Evolutionary conservation across 2,797 vertebrate genomes (phyloP).

Genomic region (Mallotus villosus): DNA sequence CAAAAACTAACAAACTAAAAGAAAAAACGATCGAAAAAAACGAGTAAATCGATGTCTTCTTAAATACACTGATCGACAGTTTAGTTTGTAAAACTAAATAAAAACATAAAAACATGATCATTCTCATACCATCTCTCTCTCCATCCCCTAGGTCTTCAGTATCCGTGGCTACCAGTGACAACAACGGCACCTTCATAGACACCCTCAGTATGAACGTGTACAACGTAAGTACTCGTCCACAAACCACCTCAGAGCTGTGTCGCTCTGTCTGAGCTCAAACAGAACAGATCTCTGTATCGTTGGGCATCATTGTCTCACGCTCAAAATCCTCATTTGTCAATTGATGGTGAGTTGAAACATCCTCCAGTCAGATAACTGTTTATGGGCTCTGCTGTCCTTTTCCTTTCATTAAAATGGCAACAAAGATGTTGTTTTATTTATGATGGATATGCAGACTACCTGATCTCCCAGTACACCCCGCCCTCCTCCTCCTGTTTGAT

Average conservation of each 20-base stretch:
- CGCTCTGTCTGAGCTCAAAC: too few relatives aligned
- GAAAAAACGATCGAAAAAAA: too few relatives aligned
- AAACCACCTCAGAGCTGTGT: background rate
- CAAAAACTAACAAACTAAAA: too few relatives aligned
- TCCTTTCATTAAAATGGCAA: background rate
- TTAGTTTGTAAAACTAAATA: background rate
- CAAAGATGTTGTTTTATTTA: background rate
- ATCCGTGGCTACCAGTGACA: conserved; percentile 73
- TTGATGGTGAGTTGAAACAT: background rate
- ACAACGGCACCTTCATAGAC: conserved; percentile 79
- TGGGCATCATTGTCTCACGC: too few relatives aligned
- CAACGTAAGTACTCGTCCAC: conserved; percentile 64
- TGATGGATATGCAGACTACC: background rate
- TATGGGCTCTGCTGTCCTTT: background rate
- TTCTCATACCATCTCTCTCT: background rate
- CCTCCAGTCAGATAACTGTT: background rate
- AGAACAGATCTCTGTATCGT: too few relatives aligned
- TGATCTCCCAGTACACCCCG: background rate
- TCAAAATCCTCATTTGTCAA: background rate
- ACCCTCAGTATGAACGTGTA: conserved; percentile 73
- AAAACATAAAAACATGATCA: background rate
- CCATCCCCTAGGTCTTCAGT: conserved; percentile 71
- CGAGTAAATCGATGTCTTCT: too few relatives aligned
- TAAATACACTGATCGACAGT: too few relatives aligned
- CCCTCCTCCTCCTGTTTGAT: background rate